Base-by-base conservation (phyloP, 2,113 vertebrate species). In the Eclectus roratus region DNA sequence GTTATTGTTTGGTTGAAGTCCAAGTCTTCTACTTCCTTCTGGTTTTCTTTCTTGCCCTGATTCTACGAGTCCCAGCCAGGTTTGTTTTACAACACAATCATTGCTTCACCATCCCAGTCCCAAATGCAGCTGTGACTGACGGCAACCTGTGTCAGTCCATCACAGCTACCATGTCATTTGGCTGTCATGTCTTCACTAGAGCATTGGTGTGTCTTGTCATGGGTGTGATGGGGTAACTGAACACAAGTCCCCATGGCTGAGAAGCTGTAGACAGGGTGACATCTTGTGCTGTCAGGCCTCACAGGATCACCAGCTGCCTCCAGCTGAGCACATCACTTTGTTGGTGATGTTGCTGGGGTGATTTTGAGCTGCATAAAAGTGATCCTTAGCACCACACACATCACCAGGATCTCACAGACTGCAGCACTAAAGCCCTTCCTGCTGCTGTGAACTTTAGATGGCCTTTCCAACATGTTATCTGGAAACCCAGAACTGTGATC, bases 161-260 rank as follows among this genome's bases (percentile, higher is more conserved):
- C 53, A 27, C 6, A 6, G 47, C 47, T 50, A 43, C 66, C 0
- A 0, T 3, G 27, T 5, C 0, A 0, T 25, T 50, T 46, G 24
- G 33, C 18, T 37, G 29, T 27, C 64, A 7, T 2, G 1, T n/a
- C 53, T 28, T 53, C 85, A 64, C 68, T 12, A 13, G 37, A 49
- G 17, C 10, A 0, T 21, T 50, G 56, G 10, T 33, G 46, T 43
- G 28, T 8, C 74, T 41, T 21, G 6, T 29, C 2, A 0, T 7
- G 16, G 47, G 21, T 50, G 60, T 24, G 65, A 31, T 31, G 52
- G 71, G 23, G 25, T 7, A 12, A 37, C 19, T 6, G 52, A 52
- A 17, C 23, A 16, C 77, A 43, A 6, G 63, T 53, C 19, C 14
- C 33, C 10, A 28, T 3, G n/a, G 15, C 70, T 88, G 66, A 69